These are phyloP conservation scores for Caerostris darwini DNA, from an alignment of 1,140 invertebrate species.

Conservation along the genomic window DNA sequence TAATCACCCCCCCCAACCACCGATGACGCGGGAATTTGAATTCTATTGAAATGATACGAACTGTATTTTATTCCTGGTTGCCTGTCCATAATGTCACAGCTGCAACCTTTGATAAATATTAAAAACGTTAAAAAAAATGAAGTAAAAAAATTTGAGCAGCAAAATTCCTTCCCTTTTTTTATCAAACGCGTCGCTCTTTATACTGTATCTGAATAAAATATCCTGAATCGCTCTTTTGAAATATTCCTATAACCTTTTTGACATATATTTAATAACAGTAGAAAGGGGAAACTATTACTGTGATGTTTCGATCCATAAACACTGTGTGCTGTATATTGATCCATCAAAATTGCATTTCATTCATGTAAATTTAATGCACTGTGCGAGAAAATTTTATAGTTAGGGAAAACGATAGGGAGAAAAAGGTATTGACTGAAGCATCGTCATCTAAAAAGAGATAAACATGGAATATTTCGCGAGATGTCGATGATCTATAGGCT, in stretches of 20 bases:
- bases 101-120: no score
- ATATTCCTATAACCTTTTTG: background rate
- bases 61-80: no score
- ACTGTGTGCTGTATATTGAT: background rate
- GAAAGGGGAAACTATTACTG: background rate
- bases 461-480: background rate
- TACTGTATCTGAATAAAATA: no score
- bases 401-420: background rate
- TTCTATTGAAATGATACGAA: no score
- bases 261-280: background rate
- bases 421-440: background rate
- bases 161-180: no score
- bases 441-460: conserved; percentile 17
- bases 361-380: background rate
- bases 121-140: no score
- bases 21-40: no score
- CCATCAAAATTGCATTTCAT: background rate
- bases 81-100: no score
- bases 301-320: background rate
- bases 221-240: background rate
- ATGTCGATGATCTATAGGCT: background rate
- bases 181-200: no score
- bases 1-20: no score
- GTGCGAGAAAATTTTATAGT: background rate
- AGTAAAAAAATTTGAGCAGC: no score